A percentile compares a stretch with the other conserved stretches of the same genome.
Evolutionary conservation across 2,888 invertebrate species (phyloP).

Genomic region (Yponomeuta evonymella): DNA sequence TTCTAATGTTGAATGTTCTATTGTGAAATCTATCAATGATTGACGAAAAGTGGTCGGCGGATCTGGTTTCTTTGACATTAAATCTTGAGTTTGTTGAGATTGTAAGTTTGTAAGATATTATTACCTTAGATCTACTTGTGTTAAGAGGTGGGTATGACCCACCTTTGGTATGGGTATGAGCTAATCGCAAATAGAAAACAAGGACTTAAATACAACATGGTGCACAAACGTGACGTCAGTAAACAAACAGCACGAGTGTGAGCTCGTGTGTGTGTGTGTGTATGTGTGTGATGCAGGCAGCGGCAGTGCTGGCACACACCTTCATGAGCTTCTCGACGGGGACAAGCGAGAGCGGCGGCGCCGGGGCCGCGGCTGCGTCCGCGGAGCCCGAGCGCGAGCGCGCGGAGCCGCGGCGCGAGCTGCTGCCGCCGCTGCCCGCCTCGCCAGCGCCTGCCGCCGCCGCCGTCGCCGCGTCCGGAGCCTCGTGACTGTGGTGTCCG

Average conservation of each 20-base stretch:
- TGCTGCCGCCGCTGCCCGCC: slow-evolving; percentile 50
- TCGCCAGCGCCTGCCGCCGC: slow-evolving; percentile 37
- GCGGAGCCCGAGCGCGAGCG: slow-evolving; percentile 81
- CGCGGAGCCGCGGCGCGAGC: slow-evolving; percentile 57
- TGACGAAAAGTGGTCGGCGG: too few relatives aligned
- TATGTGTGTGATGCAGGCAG: neutral
- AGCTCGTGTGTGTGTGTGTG: too few relatives aligned
- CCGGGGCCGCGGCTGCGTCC: slow-evolving; percentile 78
- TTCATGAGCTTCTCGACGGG: slow-evolving; percentile 86
- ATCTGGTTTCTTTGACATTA: too few relatives aligned
- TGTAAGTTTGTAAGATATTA: too few relatives aligned
- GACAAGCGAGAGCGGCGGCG: slow-evolving; percentile 75
- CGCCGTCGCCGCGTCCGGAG: slow-evolving; percentile 30
- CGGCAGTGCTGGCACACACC: slow-evolving; percentile 53
- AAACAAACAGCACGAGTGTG: slow-evolving; percentile 7
- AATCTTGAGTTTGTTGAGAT: too few relatives aligned
- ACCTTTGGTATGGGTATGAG: too few relatives aligned
- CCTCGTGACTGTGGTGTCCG: slow-evolving; percentile 56
- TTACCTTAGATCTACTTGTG: too few relatives aligned
- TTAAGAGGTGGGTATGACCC: too few relatives aligned
- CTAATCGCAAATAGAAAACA: too few relatives aligned
- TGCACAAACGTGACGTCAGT: neutral
- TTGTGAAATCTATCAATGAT: too few relatives aligned
- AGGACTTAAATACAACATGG: neutral
- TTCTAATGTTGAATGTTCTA: too few relatives aligned